Conservation (phyloP, 2,113 vertebrate genomes). For the Oreochromis aureus region DNA sequence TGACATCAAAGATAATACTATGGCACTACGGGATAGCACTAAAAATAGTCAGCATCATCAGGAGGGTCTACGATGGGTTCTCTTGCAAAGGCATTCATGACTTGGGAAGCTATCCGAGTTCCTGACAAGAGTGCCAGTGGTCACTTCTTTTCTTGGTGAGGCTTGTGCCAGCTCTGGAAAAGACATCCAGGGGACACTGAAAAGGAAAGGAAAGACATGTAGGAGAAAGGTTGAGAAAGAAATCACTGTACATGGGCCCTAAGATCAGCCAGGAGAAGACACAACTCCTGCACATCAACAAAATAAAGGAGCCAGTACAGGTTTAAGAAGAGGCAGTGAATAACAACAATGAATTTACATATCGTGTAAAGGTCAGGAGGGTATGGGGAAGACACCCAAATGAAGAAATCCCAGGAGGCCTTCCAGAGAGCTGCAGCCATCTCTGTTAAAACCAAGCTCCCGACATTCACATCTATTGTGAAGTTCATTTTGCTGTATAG, state of each 20-base stretch:
- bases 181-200: background rate
- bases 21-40: background rate
- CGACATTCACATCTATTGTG: background rate
- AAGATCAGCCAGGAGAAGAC: background rate
- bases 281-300: background rate
- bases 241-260: background rate
- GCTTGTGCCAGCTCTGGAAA: background rate
- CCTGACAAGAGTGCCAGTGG: background rate
- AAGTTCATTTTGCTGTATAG: background rate
- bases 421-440: background rate
- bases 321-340: background rate
- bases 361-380: background rate
- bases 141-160: background rate
- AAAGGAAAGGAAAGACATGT: background rate
- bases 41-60: background rate
- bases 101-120: background rate
- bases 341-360: background rate
- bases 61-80: background rate
- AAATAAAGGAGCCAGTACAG: background rate
- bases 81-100: background rate
- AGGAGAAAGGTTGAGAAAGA: background rate
- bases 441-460: background rate
- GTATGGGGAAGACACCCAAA: background rate
- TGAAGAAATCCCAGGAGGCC: background rate
- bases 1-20: background rate